Conservation (phyloP, 2,888 invertebrate species). For the Platycnemis pennipes region DNA sequence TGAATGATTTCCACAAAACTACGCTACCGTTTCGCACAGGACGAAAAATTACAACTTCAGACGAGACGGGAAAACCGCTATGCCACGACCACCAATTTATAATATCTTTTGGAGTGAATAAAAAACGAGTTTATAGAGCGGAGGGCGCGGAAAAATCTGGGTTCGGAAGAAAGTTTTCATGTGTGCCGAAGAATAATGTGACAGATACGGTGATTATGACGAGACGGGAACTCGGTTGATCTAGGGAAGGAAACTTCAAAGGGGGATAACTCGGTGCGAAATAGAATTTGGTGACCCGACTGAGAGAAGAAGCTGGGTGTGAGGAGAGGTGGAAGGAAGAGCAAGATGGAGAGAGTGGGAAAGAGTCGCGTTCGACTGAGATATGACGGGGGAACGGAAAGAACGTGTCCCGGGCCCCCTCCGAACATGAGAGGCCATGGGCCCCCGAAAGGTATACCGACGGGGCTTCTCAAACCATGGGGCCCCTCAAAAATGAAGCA, state of each 20-base stretch:
- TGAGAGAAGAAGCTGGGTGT: neutral
- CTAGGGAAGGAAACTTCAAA: neutral
- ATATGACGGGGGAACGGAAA: neutral
- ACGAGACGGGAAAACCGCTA: neutral
- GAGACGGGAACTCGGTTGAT: neutral
- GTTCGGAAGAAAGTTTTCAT: neutral
- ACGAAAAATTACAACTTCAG: neutral
- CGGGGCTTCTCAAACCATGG: neutral
- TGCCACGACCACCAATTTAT: neutral
- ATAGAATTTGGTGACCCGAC: slow-evolving; percentile 13
- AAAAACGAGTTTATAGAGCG: neutral
- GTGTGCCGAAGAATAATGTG: neutral
- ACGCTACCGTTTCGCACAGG: neutral
- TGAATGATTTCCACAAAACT: too few relatives aligned
- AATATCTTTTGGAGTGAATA: neutral
- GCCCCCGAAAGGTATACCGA: slow-evolving; percentile 2
- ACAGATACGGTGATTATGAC: neutral
- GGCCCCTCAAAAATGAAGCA: neutral
- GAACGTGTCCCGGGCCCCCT: neutral
- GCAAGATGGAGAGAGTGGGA: neutral
- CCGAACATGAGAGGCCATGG: neutral
- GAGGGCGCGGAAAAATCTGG: neutral
- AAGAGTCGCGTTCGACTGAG: neutral
- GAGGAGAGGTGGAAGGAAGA: neutral
- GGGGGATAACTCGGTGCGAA: neutral